Evolutionary conservation across 2,797 vertebrate species (phyloP).

Genomic region (Adelosebastes latens): DNA sequence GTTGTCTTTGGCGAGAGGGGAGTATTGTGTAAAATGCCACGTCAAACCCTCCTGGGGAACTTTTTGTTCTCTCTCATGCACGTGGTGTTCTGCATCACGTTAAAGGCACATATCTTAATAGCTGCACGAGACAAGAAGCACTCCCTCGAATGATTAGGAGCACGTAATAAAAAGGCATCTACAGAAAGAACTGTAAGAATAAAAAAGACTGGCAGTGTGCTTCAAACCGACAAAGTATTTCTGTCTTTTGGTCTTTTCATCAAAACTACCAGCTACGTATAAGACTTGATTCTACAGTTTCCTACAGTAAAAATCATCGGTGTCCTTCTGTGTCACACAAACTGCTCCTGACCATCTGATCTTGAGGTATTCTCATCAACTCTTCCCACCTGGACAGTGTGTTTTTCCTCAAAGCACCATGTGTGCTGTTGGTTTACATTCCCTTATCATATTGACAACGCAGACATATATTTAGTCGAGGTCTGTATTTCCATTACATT

Average conservation of each 20-base stretch:
- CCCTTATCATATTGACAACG: constrained; percentile 54
- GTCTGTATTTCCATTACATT: constrained; percentile 55
- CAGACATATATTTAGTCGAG: constrained; percentile 44
- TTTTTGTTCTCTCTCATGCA: constrained; percentile 36
- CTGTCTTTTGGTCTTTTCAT: constrained; percentile 15
- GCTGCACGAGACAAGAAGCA: constrained; percentile 29
- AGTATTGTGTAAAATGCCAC: constrained; percentile 32
- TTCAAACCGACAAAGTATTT: constrained; percentile 9
- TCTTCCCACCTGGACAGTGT: constrained; percentile 1
- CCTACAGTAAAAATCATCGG: constrained; percentile 15
- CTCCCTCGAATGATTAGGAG: constrained; percentile 28
- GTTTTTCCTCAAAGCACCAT: not conserved
- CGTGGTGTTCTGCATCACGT: constrained; percentile 31
- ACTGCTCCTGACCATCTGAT: constrained; percentile 17
- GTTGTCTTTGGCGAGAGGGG: constrained; percentile 47
- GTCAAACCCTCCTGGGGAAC: constrained; percentile 19
- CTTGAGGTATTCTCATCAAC: constrained; percentile 26
- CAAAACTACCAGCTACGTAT: not conserved
- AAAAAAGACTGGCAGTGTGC: not conserved
- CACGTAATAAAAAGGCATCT: constrained; percentile 28
- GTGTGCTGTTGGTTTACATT: constrained; percentile 59
- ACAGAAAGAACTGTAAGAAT: not conserved
- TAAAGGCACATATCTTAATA: constrained; percentile 16
- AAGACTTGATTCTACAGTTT: constrained; percentile 17
- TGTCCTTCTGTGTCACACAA: constrained; percentile 17